Evolutionary conservation across 2,888 invertebrate species (phyloP).

Genomic region (Agrochola circellaris): DNA sequence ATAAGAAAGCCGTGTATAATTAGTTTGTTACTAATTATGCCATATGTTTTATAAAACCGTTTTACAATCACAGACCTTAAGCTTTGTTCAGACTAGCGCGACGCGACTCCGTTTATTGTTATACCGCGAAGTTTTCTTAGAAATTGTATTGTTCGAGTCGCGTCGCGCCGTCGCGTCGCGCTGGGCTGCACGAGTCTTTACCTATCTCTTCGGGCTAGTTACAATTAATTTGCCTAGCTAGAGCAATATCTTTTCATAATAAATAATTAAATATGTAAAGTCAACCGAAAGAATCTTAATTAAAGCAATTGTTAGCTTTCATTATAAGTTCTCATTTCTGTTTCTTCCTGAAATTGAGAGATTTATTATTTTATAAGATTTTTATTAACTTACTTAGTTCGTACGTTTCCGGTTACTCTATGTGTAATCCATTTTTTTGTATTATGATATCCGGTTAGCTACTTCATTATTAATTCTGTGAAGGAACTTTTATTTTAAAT

Average conservation of each 20-base stretch:
- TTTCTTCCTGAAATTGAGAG: background rate
- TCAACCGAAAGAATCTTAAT: background rate
- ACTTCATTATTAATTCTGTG: background rate
- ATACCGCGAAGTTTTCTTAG: too few relatives aligned
- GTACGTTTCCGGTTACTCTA: background rate
- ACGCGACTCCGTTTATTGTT: too few relatives aligned
- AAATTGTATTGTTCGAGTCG: too few relatives aligned
- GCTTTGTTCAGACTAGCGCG: too few relatives aligned
- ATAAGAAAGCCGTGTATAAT: background rate
- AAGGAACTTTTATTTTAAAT: background rate
- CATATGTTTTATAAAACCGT: background rate
- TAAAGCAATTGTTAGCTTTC: background rate
- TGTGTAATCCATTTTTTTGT: background rate
- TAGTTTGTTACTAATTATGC: too few relatives aligned
- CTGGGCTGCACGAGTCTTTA: too few relatives aligned
- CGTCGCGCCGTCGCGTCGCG: too few relatives aligned
- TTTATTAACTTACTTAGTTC: background rate
- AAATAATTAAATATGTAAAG: background rate
- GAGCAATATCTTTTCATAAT: background rate
- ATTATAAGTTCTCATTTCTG: background rate
- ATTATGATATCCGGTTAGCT: background rate
- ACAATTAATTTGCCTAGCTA: background rate
- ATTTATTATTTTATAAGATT: background rate
- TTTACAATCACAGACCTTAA: constrained; percentile 2
- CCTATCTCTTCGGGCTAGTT: background rate